Evolutionary conservation across 2,113 vertebrate species (phyloP).

Genomic region (Thamnaconus septentrionalis): DNA sequence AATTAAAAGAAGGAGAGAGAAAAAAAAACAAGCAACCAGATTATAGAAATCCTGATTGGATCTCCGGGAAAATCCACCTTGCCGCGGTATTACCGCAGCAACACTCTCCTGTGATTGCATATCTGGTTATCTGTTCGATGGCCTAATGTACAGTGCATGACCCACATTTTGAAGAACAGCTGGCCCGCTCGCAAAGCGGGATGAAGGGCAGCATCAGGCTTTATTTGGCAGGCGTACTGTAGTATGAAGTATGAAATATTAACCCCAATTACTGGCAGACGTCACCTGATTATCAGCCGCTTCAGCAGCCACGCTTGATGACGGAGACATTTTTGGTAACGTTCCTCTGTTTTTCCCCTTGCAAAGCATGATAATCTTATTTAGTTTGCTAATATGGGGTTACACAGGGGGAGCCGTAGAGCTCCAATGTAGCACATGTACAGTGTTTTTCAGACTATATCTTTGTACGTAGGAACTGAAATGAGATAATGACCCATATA

Average conservation of each 20-base stretch:
- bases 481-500: constrained; percentile 34
- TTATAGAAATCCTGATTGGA: constrained; percentile 28
- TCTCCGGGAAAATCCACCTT: constrained; percentile 31
- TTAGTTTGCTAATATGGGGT: no score
- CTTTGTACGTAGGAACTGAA: no score
- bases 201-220: constrained; percentile 49
- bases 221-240: constrained; percentile 30
- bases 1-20: no score
- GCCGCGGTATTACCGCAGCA: constrained; percentile 16
- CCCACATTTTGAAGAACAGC: constrained; percentile 64
- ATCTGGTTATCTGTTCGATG: constrained; percentile 36
- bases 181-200: constrained; percentile 50
- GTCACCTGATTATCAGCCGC: constrained; percentile 21
- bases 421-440: no score
- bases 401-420: no score
- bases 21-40: constrained; percentile 1
- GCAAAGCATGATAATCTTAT: no score
- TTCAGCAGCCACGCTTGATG: background rate
- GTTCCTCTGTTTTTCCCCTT: no score
- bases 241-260: constrained; percentile 45
- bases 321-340: no score
- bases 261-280: constrained; percentile 47
- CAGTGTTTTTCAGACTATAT: no score
- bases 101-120: constrained; percentile 25
- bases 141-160: constrained; percentile 52